These are phyloP conservation scores for Coleophora flavipennella DNA, from an alignment of 2,888 invertebrate species.

Conservation along the genomic window DNA sequence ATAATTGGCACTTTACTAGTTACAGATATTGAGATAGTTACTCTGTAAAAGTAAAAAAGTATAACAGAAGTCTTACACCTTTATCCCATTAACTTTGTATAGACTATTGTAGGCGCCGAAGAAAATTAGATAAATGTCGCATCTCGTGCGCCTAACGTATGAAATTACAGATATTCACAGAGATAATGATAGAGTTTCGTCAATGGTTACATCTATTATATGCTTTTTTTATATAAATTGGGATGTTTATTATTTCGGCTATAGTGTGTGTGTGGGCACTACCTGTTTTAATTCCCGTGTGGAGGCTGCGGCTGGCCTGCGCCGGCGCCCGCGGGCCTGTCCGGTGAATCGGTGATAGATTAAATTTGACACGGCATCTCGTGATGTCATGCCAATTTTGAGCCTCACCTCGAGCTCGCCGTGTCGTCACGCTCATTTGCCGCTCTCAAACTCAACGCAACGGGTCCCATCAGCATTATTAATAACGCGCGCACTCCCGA, in stretches of 20 bases:
- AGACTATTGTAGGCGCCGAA: too few species aligned
- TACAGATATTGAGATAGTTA: too few species aligned
- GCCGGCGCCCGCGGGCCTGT: constrained; percentile 51
- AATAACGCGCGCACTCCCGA: constrained; percentile 27
- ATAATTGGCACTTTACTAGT: too few species aligned
- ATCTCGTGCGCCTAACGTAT: constrained; percentile 23
- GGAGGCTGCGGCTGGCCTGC: constrained; percentile 8
- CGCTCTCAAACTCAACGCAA: constrained; percentile 15
- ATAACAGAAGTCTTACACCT: too few species aligned
- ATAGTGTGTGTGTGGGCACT: constrained; percentile 52
- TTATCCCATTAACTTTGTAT: too few species aligned
- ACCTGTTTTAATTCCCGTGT: constrained; percentile 26
- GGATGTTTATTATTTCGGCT: constrained; percentile 26
- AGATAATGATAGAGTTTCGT: constrained; percentile 32
- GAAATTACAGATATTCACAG: constrained; percentile 25
- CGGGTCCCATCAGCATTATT: constrained; percentile 26
- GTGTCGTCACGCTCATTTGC: constrained; percentile 57
- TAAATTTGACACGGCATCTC: constrained; percentile 70
- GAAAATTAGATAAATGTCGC: constrained; percentile 19
- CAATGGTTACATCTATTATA: constrained; percentile 37
- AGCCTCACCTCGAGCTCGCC: constrained; percentile 37
- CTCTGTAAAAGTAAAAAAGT: too few species aligned
- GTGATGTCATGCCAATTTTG: constrained; percentile 68
- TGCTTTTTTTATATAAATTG: constrained; percentile 39
- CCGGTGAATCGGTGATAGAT: constrained; percentile 59